phyloP scores from a whole-genome alignment of 1,140 invertebrate species.

The Dendrolimus kikuchii region DNA sequence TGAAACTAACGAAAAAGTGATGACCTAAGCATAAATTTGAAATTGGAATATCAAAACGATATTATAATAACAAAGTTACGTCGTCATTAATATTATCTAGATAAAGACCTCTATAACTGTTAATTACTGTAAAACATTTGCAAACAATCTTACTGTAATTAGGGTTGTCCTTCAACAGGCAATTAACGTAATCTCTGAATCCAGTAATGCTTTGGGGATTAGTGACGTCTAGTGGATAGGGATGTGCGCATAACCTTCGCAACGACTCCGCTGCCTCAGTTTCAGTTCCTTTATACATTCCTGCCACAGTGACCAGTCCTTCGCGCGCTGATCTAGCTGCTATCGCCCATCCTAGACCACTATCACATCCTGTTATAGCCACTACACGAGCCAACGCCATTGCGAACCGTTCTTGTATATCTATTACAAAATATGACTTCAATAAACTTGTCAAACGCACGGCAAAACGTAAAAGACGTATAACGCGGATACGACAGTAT shows the following conservation, averaged over 20 bases:
- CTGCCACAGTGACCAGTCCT: conserved; percentile 79
- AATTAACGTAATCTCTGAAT: conserved; percentile 57
- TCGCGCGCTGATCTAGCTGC: conserved; percentile 74
- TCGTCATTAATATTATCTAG: background rate
- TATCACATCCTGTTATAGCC: conserved; percentile 87
- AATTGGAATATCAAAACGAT: too few species aligned
- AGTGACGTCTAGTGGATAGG: conserved; percentile 79
- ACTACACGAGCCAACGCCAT: conserved; percentile 68
- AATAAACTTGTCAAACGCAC: too few species aligned
- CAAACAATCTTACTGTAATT: conserved; percentile 70
- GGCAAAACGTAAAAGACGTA: background rate
- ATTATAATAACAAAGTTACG: too few species aligned
- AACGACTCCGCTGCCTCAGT: conserved; percentile 50
- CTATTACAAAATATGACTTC: too few species aligned
- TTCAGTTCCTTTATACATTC: conserved; percentile 75
- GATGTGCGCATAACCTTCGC: conserved; percentile 33
- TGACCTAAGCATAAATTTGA: too few species aligned
- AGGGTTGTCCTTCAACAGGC: conserved; percentile 54
- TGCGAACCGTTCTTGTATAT: background rate
- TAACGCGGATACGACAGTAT: background rate
- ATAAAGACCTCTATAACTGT: background rate
- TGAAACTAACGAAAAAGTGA: too few species aligned
- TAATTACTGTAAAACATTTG: background rate
- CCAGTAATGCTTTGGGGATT: conserved; percentile 72
- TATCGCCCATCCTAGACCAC: conserved; percentile 85